These are phyloP conservation scores for Lasiurus borealis DNA, from an alignment of 2,113 vertebrate species.

Conservation along the genomic window DNA sequence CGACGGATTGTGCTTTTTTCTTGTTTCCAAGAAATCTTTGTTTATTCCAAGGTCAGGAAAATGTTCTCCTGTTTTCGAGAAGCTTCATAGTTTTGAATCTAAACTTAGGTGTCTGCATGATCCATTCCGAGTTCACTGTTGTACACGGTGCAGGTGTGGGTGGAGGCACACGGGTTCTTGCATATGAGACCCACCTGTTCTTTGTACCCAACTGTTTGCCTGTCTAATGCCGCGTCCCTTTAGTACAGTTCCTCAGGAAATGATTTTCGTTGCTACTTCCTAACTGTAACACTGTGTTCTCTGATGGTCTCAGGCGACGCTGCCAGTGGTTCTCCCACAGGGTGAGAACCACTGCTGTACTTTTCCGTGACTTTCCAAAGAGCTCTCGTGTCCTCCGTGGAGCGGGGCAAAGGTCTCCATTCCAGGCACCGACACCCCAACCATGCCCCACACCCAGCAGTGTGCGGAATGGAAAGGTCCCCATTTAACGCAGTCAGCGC, in stretches of 20 bases:
- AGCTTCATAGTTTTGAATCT: neutral
- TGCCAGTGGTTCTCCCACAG: too few species aligned
- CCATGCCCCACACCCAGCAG: neutral
- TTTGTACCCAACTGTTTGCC: neutral
- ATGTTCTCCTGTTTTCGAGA: neutral
- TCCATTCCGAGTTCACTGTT: neutral
- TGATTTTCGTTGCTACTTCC: too few species aligned
- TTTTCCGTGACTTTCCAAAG: neutral
- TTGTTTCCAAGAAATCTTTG: neutral
- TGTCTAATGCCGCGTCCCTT: too few species aligned
- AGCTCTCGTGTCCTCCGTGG: neutral
- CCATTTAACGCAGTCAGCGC: slow-evolving; percentile 25
- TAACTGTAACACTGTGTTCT: too few species aligned
- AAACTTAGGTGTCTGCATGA: neutral
- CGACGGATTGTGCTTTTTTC: neutral
- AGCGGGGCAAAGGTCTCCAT: slow-evolving; percentile 1
- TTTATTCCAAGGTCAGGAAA: slow-evolving; percentile 1
- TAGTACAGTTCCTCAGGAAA: too few species aligned
- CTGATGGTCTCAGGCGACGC: too few species aligned
- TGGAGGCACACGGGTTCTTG: neutral
- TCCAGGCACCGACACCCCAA: neutral
- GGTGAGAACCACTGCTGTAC: too few species aligned
- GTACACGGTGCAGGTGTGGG: neutral
- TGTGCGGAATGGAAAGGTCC: neutral
- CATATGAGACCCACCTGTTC: neutral